A percentile compares a stretch with the other conserved stretches of the same genome.
phyloP scores from a whole-genome alignment of 2,888 invertebrate species.

The Rhaphigaster nebulosa region DNA sequence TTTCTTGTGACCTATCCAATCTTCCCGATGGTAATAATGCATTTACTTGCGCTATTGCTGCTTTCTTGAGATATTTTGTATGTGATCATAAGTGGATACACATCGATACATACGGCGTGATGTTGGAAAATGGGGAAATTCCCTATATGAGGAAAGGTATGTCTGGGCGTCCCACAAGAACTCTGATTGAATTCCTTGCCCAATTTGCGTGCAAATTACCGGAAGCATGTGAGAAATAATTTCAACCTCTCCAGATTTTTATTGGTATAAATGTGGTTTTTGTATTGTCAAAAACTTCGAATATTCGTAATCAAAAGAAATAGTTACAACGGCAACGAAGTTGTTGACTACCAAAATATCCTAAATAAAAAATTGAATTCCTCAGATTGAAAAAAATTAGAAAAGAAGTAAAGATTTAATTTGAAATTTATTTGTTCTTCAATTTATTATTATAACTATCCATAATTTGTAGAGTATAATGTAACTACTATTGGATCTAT shows the following conservation, averaged over 20 bases:
- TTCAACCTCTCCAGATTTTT: not conserved
- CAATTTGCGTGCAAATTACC: conserved; percentile 68
- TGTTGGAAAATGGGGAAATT: conserved; percentile 77
- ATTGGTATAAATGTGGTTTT: not conserved
- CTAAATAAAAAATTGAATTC: not conserved
- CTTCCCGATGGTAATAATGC: conserved; percentile 61
- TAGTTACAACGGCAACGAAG: not conserved
- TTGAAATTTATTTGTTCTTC: not conserved
- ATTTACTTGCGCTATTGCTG: conserved; percentile 82
- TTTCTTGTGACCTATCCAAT: conserved; percentile 61
- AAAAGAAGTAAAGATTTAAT: conserved; percentile 1
- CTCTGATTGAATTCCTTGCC: conserved; percentile 79
- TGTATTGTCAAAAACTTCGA: not conserved
- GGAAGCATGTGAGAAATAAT: not conserved
- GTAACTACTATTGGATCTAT: not conserved
- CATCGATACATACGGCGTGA: conserved; percentile 84
- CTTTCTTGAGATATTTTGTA: conserved; percentile 80
- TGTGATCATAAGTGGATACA: conserved; percentile 83
- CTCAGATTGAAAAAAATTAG: not conserved
- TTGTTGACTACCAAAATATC: not conserved
- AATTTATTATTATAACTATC: not conserved
- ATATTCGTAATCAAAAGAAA: not conserved
- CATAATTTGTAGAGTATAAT: not conserved
- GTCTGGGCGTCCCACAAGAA: conserved; percentile 82
- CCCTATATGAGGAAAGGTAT: conserved; percentile 77